phyloP scores from a whole-genome alignment of 2,888 invertebrate species.

The Cephus sareptanus region DNA sequence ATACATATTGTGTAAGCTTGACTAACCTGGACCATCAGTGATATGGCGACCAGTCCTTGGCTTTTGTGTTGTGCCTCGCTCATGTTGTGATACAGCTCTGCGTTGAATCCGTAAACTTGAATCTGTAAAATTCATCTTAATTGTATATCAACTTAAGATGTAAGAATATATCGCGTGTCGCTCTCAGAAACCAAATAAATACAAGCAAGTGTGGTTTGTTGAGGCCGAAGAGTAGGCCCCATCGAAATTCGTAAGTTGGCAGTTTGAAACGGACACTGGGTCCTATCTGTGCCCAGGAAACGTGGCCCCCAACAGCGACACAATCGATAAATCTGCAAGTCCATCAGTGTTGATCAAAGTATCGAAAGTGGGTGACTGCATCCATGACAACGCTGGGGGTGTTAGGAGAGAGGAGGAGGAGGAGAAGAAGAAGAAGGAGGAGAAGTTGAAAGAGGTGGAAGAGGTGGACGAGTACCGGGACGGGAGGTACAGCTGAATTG shows the following conservation, averaged over 20 bases:
- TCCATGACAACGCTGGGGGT: background rate
- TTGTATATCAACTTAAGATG: no score
- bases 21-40: slow-evolving; percentile 92
- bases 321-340: no score
- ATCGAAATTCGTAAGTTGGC: no score
- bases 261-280: no score
- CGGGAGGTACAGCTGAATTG: background rate
- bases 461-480: background rate
- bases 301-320: no score
- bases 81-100: slow-evolving; percentile 96
- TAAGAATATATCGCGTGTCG: no score
- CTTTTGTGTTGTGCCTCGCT: slow-evolving; percentile 95
- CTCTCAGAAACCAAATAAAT: no score
- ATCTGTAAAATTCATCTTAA: slow-evolving; percentile 74
- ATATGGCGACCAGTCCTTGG: slow-evolving; percentile 95
- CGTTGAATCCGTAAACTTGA: slow-evolving; percentile 96
- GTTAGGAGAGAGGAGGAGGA: background rate
- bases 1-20: background rate
- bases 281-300: no score
- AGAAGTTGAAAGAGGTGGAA: background rate
- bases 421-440: background rate
- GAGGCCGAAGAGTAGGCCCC: no score
- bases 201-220: no score
- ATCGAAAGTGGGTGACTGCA: no score
- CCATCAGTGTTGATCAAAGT: no score